phyloP scores from a whole-genome alignment of 1,140 invertebrate genomes.

The Ceratina calcarata region DNA sequence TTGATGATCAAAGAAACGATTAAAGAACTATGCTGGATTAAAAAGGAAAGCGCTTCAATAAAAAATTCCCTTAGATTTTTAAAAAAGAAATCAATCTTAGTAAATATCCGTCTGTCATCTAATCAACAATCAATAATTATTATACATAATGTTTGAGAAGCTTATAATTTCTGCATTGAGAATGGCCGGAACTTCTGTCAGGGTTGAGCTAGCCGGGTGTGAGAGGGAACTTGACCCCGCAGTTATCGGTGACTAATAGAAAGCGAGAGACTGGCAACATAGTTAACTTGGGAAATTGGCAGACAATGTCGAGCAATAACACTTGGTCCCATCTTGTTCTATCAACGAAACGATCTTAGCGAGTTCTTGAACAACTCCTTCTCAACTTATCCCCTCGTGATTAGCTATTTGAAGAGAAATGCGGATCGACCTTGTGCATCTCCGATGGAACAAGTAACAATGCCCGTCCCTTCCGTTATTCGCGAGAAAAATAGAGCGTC shows the following conservation, averaged over 20 bases:
- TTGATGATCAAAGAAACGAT: too few species aligned
- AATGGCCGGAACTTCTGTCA: not conserved
- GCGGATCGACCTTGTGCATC: not conserved
- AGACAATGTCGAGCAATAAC: constrained; percentile 33
- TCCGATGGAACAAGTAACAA: not conserved
- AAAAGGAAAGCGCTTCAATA: too few species aligned
- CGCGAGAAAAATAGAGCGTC: too few species aligned
- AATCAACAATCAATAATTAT: too few species aligned
- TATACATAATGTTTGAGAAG: too few species aligned
- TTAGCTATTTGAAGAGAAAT: not conserved
- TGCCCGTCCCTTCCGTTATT: not conserved
- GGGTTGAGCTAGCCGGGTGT: not conserved
- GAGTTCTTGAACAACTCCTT: not conserved
- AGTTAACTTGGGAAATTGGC: constrained; percentile 21
- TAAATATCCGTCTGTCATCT: too few species aligned
- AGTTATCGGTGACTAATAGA: constrained; percentile 30
- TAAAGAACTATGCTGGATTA: too few species aligned
- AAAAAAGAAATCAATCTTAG: too few species aligned
- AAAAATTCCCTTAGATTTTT: too few species aligned
- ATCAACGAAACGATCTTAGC: not conserved
- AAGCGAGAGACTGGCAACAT: constrained; percentile 6
- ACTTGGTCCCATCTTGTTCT: not conserved
- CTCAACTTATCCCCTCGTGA: not conserved
- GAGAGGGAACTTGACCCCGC: constrained; percentile 11
- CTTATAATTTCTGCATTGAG: too few species aligned